Conservation (phyloP, 2,888 invertebrate species). For the Steromphala cineraria region DNA sequence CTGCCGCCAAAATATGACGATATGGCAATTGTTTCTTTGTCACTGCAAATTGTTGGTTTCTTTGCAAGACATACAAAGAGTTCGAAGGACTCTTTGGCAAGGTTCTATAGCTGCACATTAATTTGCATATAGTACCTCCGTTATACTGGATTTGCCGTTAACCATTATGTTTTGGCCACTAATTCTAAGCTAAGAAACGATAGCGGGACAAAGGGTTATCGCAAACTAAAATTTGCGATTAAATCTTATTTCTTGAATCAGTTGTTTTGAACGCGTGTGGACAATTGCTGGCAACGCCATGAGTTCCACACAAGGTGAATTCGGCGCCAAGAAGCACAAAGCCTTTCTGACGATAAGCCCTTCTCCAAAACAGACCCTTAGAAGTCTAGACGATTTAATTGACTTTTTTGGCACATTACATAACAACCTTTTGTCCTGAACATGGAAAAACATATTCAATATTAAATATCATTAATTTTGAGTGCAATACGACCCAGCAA, state of each 20-base stretch:
- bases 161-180: neutral
- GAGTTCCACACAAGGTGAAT: neutral
- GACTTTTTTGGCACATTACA: conserved; percentile 8
- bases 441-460: conserved; percentile 22
- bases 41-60: conserved; percentile 16
- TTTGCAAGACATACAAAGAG: conserved; percentile 14
- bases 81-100: neutral
- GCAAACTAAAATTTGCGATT: conserved; percentile 11
- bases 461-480: conserved; percentile 20
- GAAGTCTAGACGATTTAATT: conserved; percentile 14
- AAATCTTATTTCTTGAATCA: conserved; percentile 22
- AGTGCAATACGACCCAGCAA: neutral
- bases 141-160: neutral
- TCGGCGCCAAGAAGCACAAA: conserved; percentile 5
- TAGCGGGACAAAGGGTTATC: conserved; percentile 24
- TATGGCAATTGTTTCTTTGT: conserved; percentile 20
- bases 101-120: conserved; percentile 1
- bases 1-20: conserved; percentile 7
- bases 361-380: conserved; percentile 3
- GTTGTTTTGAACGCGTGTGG: conserved; percentile 4
- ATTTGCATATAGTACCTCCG: conserved; percentile 4
- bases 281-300: neutral
- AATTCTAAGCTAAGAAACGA: conserved; percentile 14
- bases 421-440: neutral
- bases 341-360: neutral